Base-by-base conservation (phyloP, 2,113 vertebrate species). In the Diphyllodes magnificus region DNA sequence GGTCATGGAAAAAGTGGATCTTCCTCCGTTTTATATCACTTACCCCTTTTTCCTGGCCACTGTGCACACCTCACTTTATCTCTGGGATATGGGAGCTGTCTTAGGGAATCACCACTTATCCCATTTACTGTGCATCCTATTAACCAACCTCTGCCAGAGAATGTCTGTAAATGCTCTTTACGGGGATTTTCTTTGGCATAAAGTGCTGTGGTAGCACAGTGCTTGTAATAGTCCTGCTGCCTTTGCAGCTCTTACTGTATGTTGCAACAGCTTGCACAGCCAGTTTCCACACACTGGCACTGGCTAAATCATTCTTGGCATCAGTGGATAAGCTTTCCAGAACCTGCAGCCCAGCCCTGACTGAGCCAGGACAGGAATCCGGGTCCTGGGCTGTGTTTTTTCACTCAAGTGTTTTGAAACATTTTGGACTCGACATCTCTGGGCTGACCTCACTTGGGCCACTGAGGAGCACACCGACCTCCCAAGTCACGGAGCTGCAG, bases 231-330 rank as follows among this genome's bases (percentile, higher is more conserved):
- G 33, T 88, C 33, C 60, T 39, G 23, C 30, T 69, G 77, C 83
- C 44, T 88, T 78, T 66, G 25, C 75, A 72, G 80, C 69, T 79
- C 56, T 86, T 81, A 50, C 42, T 84, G 24, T 83, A 40, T 66
- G 61, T 96, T 96, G 86, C 88, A 94, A 94, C 82, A 76, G 27
- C 65, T 86, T 79, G 60, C 76, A 66, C 30, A 65, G 86, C 31
- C 53, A 22, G 71, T 88, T 90, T 96, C 94, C 51, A 59, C 23
- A 20, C 64, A 53, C 47, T 49, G 47, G 71, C 88, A 75, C 60
- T 49, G 68, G 56, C 37, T 93, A 70, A 92, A 88, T 96, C 44
- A 49, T 31, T 93, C 60, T 68, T 94, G 90, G 86, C 80, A 86
- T 82, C 73, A 84, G 70, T 8, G 8, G 76, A 68, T 84, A 92